These are phyloP conservation scores for Glyphotaelius pellucidus DNA, from an alignment of 2,888 invertebrate genomes.

Conservation along the genomic window DNA sequence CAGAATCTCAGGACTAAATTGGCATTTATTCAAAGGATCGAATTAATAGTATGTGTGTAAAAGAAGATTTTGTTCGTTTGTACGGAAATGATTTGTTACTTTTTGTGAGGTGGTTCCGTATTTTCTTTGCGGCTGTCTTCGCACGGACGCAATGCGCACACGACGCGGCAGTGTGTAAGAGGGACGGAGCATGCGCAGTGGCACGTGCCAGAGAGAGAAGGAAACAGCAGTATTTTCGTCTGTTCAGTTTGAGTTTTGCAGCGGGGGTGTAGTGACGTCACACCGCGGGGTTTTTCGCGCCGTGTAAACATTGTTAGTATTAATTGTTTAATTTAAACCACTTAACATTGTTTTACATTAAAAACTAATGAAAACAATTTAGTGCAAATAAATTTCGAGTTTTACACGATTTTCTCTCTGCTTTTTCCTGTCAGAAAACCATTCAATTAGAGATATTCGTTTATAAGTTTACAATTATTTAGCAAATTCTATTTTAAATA, in stretches of 20 bases:
- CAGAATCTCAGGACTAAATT: not conserved
- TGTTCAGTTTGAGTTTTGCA: constrained; percentile 56
- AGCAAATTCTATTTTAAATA: not conserved
- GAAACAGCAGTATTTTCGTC: constrained; percentile 41
- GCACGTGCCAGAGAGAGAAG: constrained; percentile 45
- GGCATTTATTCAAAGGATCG: not conserved
- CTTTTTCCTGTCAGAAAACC: not conserved
- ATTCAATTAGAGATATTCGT: not conserved
- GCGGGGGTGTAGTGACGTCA: constrained; percentile 51
- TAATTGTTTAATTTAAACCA: not conserved
- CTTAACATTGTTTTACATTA: not conserved
- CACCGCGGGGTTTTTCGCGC: constrained; percentile 50
- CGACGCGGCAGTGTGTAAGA: constrained; percentile 61
- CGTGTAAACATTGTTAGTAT: constrained; percentile 54
- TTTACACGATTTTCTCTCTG: not conserved
- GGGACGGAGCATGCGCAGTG: constrained; percentile 57
- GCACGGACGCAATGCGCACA: constrained; percentile 54
- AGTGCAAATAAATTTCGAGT: not conserved
- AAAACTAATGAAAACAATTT: not conserved
- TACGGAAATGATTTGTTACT: not conserved
- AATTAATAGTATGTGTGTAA: not conserved
- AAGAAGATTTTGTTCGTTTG: not conserved
- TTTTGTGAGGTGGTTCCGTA: not conserved
- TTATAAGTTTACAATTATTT: not conserved
- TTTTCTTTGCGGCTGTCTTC: constrained; percentile 25